Evolutionary conservation across 2,797 vertebrate genomes (phyloP).

Genomic region (Dicrostonyx torquatus): DNA sequence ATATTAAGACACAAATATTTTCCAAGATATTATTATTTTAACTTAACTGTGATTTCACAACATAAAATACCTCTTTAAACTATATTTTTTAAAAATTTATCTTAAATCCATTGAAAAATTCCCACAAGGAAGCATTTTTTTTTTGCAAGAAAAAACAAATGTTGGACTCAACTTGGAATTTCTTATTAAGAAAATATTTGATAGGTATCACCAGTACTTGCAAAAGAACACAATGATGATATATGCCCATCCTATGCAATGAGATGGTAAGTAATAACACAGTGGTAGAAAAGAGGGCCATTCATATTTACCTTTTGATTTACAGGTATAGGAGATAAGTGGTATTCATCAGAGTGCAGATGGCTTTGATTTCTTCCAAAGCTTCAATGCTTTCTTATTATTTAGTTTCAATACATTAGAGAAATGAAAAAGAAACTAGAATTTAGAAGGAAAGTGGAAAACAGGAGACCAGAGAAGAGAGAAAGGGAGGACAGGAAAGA

Average conservation of each 20-base stretch:
- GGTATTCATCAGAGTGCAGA: slow-evolving; percentile 54
- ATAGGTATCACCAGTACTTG: background rate
- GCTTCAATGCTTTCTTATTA: slow-evolving; percentile 15
- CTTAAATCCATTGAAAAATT: background rate
- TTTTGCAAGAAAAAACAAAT: slow-evolving; percentile 1
- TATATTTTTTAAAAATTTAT: slow-evolving; percentile 21
- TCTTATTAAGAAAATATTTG: background rate
- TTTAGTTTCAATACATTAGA: slow-evolving; percentile 21
- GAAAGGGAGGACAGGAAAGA: background rate
- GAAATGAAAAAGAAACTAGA: background rate
- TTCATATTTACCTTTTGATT: background rate
- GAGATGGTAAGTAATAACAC: slow-evolving; percentile 61
- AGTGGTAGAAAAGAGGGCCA: background rate
- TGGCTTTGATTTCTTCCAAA: background rate
- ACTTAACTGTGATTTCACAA: slow-evolving; percentile 40
- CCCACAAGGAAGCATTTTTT: background rate
- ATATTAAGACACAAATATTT: background rate
- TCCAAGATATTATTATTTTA: background rate
- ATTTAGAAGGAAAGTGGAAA: background rate
- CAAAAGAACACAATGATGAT: background rate
- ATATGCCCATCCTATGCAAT: slow-evolving; percentile 18
- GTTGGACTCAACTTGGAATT: background rate
- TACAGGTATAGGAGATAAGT: slow-evolving; percentile 62
- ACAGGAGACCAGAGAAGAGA: background rate
- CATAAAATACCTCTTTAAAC: slow-evolving; percentile 11